These are phyloP conservation scores for Rapana venosa DNA, from an alignment of 2,888 invertebrate genomes.

Conservation along the genomic window DNA sequence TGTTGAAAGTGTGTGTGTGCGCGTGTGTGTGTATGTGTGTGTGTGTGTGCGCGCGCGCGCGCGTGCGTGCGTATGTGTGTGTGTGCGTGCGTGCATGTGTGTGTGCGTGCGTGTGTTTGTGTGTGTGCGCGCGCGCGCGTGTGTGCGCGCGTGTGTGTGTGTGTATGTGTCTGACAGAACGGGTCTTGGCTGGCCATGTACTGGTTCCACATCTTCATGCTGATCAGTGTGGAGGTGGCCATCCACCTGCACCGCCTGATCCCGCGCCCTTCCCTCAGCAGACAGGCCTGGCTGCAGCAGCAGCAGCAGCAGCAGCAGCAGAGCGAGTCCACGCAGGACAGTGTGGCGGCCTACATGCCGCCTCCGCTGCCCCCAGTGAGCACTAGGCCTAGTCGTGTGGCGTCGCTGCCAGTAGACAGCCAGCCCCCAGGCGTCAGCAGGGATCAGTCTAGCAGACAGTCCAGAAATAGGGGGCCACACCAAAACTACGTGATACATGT, in stretches of 20 bases:
- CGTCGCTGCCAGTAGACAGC: too few relatives aligned
- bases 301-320: too few relatives aligned
- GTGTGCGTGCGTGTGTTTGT: not conserved
- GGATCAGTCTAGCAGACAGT: too few relatives aligned
- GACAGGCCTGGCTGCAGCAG: too few relatives aligned
- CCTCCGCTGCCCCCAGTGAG: too few relatives aligned
- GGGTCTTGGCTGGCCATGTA: not conserved
- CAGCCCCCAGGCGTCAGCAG: too few relatives aligned
- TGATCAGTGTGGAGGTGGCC: not conserved
- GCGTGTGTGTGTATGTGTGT: not conserved
- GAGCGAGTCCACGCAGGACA: too few relatives aligned
- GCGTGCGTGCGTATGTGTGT: not conserved
- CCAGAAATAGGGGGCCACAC: too few relatives aligned
- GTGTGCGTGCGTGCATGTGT: not conserved
- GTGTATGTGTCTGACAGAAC: not conserved
- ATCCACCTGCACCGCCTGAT: not conserved
- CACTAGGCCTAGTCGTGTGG: too few relatives aligned
- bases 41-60: not conserved
- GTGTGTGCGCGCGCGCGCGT: not conserved
- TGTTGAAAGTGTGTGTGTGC: not conserved
- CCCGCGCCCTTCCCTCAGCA: not conserved
- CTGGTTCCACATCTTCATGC: conserved; percentile 7
- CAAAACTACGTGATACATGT: too few relatives aligned
- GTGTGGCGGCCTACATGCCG: too few relatives aligned
- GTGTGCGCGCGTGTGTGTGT: not conserved